Base-by-base conservation (phyloP, 2,797 vertebrate genomes). In the Danio jaintianensis region DNA sequence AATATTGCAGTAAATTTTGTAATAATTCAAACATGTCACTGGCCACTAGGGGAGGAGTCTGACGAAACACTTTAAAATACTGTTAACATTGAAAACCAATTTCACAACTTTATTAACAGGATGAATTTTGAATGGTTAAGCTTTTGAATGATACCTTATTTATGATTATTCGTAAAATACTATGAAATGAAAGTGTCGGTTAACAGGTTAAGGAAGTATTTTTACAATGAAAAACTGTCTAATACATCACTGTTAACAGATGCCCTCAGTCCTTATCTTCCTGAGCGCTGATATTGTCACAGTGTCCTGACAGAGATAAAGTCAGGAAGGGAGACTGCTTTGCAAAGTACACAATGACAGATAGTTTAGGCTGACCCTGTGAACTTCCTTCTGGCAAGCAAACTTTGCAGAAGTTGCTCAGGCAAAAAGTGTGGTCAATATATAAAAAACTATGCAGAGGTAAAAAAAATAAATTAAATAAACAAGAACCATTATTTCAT, bases 371-470 rank as follows among this genome's bases (percentile, higher is more conserved):
- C 42, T 7, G 40, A 67, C 75, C 52, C 63, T 22, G 9, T 64
- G 52, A 67, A 67, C 63, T 58, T 67, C 53, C 63, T 63, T 56
- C 64, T 78, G 75, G 20, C 52, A 58, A 67, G 16, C 6, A 59
- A 59, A 59, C 42, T 78, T 58, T 48, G 43, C 42, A 58, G 42
- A 48, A 59, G 75, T 68, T 47, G 9, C 38, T 40, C 2, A 52
- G 45, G 53, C 12, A 6, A 43, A 56, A 77, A 15, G 36, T 6
- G 38, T 78, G n/a, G 43, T 78, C 76, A 22, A 78, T 78, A 68
- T 77, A 68, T 68, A 77, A n/a, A 58, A 59, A 11, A 9, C 22
- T 68, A 15, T 58, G 53, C 22, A 38, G 15, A 59, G 15, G 9
- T 36, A 10, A 68, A 52, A 47, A 47, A 47, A 47, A 47, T 5